A percentile compares a stretch with the other conserved stretches of the same genome.
These are phyloP conservation scores for Pagetopsis macropterus DNA, from an alignment of 2,797 vertebrate genomes.

Conservation along the genomic window DNA sequence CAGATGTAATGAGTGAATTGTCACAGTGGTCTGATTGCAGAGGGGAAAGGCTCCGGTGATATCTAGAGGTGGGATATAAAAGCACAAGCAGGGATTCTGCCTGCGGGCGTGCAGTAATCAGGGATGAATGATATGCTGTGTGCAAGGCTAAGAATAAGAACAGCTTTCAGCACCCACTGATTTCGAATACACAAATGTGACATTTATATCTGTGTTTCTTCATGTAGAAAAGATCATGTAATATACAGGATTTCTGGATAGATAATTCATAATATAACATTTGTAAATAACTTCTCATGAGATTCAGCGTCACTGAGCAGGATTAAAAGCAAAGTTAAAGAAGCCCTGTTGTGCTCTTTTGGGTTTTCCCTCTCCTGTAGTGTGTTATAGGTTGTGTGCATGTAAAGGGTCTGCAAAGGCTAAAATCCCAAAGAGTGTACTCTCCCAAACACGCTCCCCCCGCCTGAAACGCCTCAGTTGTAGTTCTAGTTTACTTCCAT, in stretches of 20 bases:
- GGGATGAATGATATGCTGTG: conserved; percentile 45
- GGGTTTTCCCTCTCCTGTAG: too few species aligned
- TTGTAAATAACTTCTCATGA: not conserved
- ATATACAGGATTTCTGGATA: not conserved
- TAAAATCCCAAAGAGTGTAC: too few species aligned
- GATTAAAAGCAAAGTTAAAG: not conserved
- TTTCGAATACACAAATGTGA: not conserved
- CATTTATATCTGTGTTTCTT: not conserved
- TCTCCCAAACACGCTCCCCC: too few species aligned
- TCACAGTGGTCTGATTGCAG: conserved; percentile 16
- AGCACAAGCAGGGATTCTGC: conserved; percentile 28
- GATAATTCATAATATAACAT: not conserved
- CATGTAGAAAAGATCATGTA: not conserved
- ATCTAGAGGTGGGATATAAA: conserved; percentile 45
- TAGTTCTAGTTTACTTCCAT: too few species aligned
- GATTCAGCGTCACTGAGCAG: not conserved
- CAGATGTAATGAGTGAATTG: conserved; percentile 40
- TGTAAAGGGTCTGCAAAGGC: too few species aligned
- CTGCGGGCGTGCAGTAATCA: conserved; percentile 35
- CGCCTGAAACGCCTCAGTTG: too few species aligned
- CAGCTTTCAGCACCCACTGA: conserved; percentile 9
- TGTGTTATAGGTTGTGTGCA: too few species aligned
- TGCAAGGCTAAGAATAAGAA: conserved; percentile 20
- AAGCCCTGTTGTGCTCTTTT: too few species aligned
- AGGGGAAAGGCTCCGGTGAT: conserved; percentile 10